Base-by-base conservation (phyloP, 2,113 vertebrate genomes). In the Amphilophus citrinellus region DNA sequence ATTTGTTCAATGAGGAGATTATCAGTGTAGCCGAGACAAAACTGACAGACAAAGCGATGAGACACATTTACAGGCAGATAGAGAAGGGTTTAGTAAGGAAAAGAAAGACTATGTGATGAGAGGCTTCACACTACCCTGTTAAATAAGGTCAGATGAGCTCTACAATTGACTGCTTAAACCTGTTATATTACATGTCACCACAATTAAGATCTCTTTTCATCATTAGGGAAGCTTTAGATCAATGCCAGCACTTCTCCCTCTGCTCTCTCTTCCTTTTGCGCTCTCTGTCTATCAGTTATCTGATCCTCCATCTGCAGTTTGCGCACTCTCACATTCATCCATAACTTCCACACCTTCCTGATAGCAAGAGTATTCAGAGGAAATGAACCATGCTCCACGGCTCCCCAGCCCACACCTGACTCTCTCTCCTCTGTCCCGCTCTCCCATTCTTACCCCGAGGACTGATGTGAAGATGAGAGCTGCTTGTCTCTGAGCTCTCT, bases 131-230 rank as follows among this genome's bases (percentile, higher is more conserved):
- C 78, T 61, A 73, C 83, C 78, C 86, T 85, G 88, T 92, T 90
- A 90, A 88, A 89, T 82, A 71, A 80, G 89, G 89, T 95, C 88
- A 92, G 83, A 79, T 79, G 82, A 91, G 60, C 62, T 79, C 37
- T 18, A 60, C 65, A 87, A 88, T 82, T 87, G 90, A 93, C 87
- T 85, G 62, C 61, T 77, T 81, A 88, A 91, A 91, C 77, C 81
- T 92, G 91, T 92, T 86, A 86, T 77, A 88, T 87, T 84, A 87
- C 83, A 89, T 87, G 76, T 85, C 84, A 90, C 80, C 62, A 90
- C 91, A 92, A 94, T 93, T 93, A 93, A 93, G 94, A 91, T 85
- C 77, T 83, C 88, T 85, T 93, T 92, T 92, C 90, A 92, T 94
- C 88, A 84, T 92, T 92, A 92, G 79, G 76, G 83, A 90, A 53